These are phyloP conservation scores for Lepilemur septentrionalis DNA, from an alignment of 2,797 vertebrate species.

Conservation along the genomic window DNA sequence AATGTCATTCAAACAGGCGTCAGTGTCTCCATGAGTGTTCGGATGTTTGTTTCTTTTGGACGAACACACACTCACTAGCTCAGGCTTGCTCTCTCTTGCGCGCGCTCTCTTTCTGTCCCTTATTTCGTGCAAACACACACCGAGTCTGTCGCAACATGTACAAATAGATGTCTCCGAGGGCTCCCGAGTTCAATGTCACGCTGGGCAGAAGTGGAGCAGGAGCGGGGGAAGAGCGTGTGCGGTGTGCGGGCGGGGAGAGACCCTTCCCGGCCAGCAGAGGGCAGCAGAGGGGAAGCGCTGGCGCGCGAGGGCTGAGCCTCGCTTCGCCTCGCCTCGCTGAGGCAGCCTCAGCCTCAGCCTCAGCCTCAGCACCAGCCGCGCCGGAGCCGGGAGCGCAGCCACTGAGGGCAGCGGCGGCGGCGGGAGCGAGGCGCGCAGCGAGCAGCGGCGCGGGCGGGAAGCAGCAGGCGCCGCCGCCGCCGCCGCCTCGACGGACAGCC, in stretches of 20 bases:
- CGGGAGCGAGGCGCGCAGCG: slow-evolving; percentile 87
- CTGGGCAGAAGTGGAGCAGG: slow-evolving; percentile 42
- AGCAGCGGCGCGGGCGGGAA: slow-evolving; percentile 70
- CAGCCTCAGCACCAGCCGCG: slow-evolving; percentile 82
- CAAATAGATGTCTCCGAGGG: neutral
- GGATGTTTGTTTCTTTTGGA: neutral
- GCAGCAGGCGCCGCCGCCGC: slow-evolving; percentile 57
- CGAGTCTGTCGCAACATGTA: neutral
- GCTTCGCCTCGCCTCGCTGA: slow-evolving; percentile 80
- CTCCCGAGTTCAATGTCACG: slow-evolving; percentile 64
- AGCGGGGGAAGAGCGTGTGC: neutral
- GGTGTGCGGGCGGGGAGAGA: neutral
- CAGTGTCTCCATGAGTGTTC: neutral
- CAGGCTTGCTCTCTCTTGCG: neutral
- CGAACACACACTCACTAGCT: neutral
- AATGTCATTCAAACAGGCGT: neutral
- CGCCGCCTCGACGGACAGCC: slow-evolving; percentile 71
- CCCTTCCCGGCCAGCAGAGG: slow-evolving; percentile 72
- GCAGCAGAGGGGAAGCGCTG: slow-evolving; percentile 64
- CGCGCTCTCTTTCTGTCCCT: neutral
- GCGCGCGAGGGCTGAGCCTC: slow-evolving; percentile 71
- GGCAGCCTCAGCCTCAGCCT: slow-evolving; percentile 77
- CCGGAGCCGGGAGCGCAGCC: slow-evolving; percentile 86
- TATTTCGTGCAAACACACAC: neutral
- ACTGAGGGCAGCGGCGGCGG: slow-evolving; percentile 87